A percentile compares a stretch with the other conserved stretches of the same genome.
Conservation (phyloP, 2,888 invertebrate genomes). For the Biston stratarius region DNA sequence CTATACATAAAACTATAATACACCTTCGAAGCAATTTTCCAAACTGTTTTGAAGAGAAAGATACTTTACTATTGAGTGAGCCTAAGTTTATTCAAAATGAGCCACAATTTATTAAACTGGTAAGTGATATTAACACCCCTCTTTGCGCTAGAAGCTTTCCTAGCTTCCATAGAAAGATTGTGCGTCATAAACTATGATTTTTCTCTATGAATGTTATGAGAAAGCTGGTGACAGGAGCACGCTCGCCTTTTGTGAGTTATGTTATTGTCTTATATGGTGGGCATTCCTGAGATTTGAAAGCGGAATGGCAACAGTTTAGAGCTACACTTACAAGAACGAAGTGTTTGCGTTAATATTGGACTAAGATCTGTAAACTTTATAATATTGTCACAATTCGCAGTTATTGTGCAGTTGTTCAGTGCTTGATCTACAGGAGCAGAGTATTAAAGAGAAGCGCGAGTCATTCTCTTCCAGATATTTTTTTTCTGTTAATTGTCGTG, state of each 20-base stretch:
- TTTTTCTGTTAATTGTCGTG: too few relatives aligned
- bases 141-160: constrained; percentile 72
- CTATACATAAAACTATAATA: too few relatives aligned
- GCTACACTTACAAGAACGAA: not conserved
- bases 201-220: constrained; percentile 76
- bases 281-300: not conserved
- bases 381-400: too few relatives aligned
- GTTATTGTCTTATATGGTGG: constrained; percentile 23
- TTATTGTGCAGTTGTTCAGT: too few relatives aligned
- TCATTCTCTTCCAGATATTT: too few relatives aligned
- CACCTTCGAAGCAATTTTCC: too few relatives aligned
- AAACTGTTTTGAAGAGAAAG: not conserved
- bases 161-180: constrained; percentile 64
- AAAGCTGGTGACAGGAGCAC: constrained; percentile 63
- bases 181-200: constrained; percentile 80
- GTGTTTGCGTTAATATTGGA: too few relatives aligned
- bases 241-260: constrained; percentile 29
- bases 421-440: too few relatives aligned
- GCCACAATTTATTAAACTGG: constrained; percentile 70
- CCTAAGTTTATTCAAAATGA: constrained; percentile 64
- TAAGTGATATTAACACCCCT: constrained; percentile 76
- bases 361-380: too few relatives aligned
- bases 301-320: not conserved
- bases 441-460: too few relatives aligned
- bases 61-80: constrained; percentile 41